Evolutionary conservation across 2,888 invertebrate species (phyloP).

Genomic region (Philopedon plagiatum): DNA sequence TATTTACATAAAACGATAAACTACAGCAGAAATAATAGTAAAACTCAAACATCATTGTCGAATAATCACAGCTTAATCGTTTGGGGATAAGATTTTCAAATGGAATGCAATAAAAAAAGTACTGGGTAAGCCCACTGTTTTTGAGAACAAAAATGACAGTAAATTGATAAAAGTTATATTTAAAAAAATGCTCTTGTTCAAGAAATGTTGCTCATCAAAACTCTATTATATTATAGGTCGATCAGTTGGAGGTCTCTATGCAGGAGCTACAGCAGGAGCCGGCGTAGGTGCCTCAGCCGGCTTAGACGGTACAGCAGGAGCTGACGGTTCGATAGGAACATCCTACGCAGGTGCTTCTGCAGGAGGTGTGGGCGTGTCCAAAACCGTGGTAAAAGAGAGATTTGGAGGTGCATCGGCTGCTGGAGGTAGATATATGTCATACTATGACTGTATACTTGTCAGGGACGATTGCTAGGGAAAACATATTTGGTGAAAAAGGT

Average conservation of each 20-base stretch:
- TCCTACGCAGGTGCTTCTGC: constrained; percentile 56
- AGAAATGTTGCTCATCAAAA: neutral
- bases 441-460: constrained; percentile 31
- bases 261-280: constrained; percentile 75
- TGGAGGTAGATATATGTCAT: constrained; percentile 44
- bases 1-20: too few relatives aligned
- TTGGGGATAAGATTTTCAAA: too few relatives aligned
- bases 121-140: too few relatives aligned
- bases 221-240: neutral
- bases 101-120: too few relatives aligned
- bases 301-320: constrained; percentile 69
- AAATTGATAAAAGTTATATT: too few relatives aligned
- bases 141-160: too few relatives aligned
- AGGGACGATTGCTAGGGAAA: constrained; percentile 32
- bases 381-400: constrained; percentile 43
- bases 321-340: constrained; percentile 44
- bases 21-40: too few relatives aligned
- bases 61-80: too few relatives aligned
- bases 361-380: constrained; percentile 50
- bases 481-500: too few relatives aligned
- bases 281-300: constrained; percentile 71
- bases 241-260: constrained; percentile 58
- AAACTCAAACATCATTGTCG: too few relatives aligned
- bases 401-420: constrained; percentile 5
- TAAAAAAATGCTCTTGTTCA: too few relatives aligned